phyloP scores from a whole-genome alignment of 2,888 invertebrate genomes.

The Diaperis boleti region DNA sequence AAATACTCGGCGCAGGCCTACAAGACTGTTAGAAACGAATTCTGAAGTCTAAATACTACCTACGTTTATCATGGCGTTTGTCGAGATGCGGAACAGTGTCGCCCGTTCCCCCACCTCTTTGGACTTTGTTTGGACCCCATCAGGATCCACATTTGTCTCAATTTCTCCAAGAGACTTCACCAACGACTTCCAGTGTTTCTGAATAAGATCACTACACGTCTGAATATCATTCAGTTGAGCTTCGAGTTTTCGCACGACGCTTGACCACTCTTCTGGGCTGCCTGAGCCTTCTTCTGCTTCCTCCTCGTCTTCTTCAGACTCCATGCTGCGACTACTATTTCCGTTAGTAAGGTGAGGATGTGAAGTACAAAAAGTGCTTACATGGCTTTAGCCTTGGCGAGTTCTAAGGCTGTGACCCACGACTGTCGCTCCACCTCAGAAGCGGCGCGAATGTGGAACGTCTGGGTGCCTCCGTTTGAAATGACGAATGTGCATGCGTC shows the following conservation, averaged over 20 bases:
- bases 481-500: slow-evolving; percentile 97
- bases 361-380: slow-evolving; percentile 64
- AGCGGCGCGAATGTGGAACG: slow-evolving; percentile 90
- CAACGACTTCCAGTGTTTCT: slow-evolving; percentile 87
- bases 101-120: slow-evolving; percentile 94
- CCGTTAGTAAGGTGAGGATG: neutral
- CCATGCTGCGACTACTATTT: slow-evolving; percentile 72
- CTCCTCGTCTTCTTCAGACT: slow-evolving; percentile 77
- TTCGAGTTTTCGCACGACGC: slow-evolving; percentile 79
- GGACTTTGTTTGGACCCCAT: slow-evolving; percentile 75
- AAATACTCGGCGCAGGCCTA: slow-evolving; percentile 94
- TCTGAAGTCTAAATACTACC: slow-evolving; percentile 46
- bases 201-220: slow-evolving; percentile 91
- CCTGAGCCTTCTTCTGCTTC: slow-evolving; percentile 69
- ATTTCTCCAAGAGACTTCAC: slow-evolving; percentile 85
- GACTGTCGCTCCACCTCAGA: slow-evolving; percentile 97
- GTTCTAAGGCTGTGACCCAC: slow-evolving; percentile 97
- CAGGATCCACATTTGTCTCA: slow-evolving; percentile 71
- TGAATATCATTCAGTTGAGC: slow-evolving; percentile 89
- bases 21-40: slow-evolving; percentile 31
- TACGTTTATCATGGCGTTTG: slow-evolving; percentile 97
- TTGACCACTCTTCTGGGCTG: slow-evolving; percentile 70
- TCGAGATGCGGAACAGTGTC: slow-evolving; percentile 94
- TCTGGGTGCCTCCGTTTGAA: slow-evolving; percentile 97
- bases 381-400: slow-evolving; percentile 95